A percentile compares a stretch with the other conserved stretches of the same genome.
These are phyloP conservation scores for Percopsis omiscomaycus DNA, from an alignment of 2,797 vertebrate genomes.

Conservation along the genomic window DNA sequence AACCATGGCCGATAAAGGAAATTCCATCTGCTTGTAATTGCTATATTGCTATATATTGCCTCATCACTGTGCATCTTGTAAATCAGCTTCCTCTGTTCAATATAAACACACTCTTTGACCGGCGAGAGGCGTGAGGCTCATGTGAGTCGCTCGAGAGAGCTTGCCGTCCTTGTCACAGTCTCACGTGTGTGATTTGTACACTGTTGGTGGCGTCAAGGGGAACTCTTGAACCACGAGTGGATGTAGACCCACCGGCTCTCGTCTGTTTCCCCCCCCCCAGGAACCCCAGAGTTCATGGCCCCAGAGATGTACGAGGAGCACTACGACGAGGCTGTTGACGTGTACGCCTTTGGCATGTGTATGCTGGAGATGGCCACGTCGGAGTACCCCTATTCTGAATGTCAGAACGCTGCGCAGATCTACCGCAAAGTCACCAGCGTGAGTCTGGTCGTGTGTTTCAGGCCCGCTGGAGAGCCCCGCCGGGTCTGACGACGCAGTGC, in stretches of 20 bases:
- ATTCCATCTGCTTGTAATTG: no score
- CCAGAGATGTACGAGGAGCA: constrained; percentile 99
- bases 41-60: no score
- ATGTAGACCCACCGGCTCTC: constrained; percentile 10
- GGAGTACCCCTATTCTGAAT: constrained; percentile 98
- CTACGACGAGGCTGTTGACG: constrained; percentile 95
- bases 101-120: no score
- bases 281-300: constrained; percentile 99
- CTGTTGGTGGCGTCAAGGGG: neutral
- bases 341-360: constrained; percentile 99
- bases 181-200: neutral
- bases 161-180: no score
- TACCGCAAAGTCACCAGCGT: constrained; percentile 99
- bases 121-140: no score
- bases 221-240: neutral
- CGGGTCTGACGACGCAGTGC: no score
- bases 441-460: constrained; percentile 66
- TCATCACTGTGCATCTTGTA: no score
- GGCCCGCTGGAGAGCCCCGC: no score
- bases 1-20: no score
- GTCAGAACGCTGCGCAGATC: constrained; percentile 98
- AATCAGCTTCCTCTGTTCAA: no score
- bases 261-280: constrained; percentile 64
- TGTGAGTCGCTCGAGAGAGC: no score
- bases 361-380: constrained; percentile 99